These are phyloP conservation scores for Pardalotus punctatus DNA, from an alignment of 2,113 vertebrate species.

Conservation along the genomic window DNA sequence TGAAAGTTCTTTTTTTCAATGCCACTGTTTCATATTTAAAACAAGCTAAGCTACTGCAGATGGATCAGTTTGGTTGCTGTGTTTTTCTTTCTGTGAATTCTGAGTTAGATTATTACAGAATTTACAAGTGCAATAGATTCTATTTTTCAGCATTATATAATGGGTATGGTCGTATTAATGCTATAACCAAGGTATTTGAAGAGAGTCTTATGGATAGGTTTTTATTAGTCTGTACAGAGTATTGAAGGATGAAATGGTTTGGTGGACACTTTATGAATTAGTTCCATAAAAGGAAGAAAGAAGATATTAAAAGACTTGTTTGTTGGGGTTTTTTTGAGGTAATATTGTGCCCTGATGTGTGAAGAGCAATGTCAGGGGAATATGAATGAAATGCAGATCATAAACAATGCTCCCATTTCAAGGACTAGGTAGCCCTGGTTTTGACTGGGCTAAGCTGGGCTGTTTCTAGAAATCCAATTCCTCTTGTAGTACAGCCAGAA, in stretches of 20 bases:
- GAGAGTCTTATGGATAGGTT: not conserved
- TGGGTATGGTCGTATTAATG: not conserved
- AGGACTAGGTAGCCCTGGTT: not conserved
- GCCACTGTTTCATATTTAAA: not conserved
- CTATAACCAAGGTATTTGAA: not conserved
- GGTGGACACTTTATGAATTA: not conserved
- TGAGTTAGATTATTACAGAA: not conserved
- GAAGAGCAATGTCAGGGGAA: not conserved
- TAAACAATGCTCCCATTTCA: not conserved
- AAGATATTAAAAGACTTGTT: not conserved
- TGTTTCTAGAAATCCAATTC: not conserved
- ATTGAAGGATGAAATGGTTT: not conserved
- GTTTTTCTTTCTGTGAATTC: not conserved
- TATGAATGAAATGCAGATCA: not conserved
- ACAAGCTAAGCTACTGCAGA: not conserved
- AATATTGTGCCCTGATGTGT: not conserved
- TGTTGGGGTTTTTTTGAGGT: rapidly evolving
- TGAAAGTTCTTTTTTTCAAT: not conserved
- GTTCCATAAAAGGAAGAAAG: not conserved
- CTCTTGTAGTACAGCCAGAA: not conserved
- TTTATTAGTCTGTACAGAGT: not conserved
- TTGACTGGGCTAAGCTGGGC: not conserved
- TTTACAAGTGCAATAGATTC: not conserved
- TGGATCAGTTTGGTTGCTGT: not conserved
- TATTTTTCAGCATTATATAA: not conserved